Conservation (phyloP, 2,888 invertebrate genomes). For the Dioctria linearis region DNA sequence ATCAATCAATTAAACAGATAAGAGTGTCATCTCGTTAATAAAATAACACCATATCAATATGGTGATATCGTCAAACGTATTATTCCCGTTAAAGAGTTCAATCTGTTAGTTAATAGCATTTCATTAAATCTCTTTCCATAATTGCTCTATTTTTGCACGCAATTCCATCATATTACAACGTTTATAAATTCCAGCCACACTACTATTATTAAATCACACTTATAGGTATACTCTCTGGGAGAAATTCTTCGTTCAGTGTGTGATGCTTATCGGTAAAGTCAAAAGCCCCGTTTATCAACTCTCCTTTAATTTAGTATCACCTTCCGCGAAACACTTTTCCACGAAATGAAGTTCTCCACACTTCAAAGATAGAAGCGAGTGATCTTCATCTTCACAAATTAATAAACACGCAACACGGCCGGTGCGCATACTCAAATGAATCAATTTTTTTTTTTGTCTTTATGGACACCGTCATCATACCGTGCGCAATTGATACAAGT, state of each 20-base stretch:
- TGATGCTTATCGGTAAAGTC: too few species aligned
- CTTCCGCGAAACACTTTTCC: neutral
- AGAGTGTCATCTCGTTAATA: too few species aligned
- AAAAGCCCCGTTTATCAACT: conserved; percentile 19
- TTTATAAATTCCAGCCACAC: conserved; percentile 22
- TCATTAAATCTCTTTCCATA: conserved; percentile 11
- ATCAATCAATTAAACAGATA: too few species aligned
- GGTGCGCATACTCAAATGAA: conserved; percentile 2
- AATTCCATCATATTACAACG: neutral
- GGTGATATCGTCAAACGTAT: too few species aligned
- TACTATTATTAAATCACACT: neutral
- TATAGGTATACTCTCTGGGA: neutral
- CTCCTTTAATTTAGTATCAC: neutral
- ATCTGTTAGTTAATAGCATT: neutral
- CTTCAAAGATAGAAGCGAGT: neutral
- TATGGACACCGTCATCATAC: neutral
- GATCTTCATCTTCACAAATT: conserved; percentile 17
- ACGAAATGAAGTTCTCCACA: conserved; percentile 27
- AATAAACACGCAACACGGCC: neutral
- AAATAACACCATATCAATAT: too few species aligned
- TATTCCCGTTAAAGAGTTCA: too few species aligned
- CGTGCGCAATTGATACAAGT: conserved; percentile 14
- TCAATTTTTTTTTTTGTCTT: neutral
- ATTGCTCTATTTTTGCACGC: conserved; percentile 26
- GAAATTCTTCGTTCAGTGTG: too few species aligned